Evolutionary conservation across 2,113 vertebrate genomes (phyloP).

Genomic region (Cepphus grylle): DNA sequence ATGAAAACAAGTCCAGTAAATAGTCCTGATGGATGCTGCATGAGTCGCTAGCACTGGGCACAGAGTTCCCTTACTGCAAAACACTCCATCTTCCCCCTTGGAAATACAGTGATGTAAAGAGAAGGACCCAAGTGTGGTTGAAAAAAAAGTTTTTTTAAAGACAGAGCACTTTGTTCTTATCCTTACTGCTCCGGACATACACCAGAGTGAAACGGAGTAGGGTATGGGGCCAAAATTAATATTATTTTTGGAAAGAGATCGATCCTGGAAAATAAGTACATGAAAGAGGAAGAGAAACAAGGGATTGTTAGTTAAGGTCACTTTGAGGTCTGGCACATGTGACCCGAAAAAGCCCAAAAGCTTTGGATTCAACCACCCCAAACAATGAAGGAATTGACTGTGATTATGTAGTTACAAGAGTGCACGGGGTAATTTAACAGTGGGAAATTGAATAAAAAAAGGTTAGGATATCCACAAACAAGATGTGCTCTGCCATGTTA

Average conservation of each 20-base stretch:
- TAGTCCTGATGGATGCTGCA: background rate
- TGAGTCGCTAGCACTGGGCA: background rate
- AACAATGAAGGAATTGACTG: background rate
- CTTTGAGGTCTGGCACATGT: constrained; percentile 45
- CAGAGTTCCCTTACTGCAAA: background rate
- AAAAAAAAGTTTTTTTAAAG: background rate
- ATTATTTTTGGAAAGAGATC: constrained; percentile 51
- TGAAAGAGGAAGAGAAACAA: constrained; percentile 44
- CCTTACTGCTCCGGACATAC: background rate
- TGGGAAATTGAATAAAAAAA: background rate
- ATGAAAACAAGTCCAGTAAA: background rate
- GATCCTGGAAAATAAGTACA: constrained; percentile 45
- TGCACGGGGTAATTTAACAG: background rate
- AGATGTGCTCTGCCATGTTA: background rate
- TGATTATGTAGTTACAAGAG: background rate
- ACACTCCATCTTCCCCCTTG: background rate
- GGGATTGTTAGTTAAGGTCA: constrained; percentile 41
- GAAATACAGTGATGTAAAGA: background rate
- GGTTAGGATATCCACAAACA: background rate
- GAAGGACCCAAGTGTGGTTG: background rate
- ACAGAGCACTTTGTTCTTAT: background rate
- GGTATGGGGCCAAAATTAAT: constrained; percentile 29
- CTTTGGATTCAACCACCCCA: background rate
- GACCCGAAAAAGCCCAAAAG: constrained; percentile 37
- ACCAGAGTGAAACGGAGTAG: background rate